These are phyloP conservation scores for Laupala kohalensis DNA, from an alignment of 1,140 invertebrate genomes.

Conservation along the genomic window DNA sequence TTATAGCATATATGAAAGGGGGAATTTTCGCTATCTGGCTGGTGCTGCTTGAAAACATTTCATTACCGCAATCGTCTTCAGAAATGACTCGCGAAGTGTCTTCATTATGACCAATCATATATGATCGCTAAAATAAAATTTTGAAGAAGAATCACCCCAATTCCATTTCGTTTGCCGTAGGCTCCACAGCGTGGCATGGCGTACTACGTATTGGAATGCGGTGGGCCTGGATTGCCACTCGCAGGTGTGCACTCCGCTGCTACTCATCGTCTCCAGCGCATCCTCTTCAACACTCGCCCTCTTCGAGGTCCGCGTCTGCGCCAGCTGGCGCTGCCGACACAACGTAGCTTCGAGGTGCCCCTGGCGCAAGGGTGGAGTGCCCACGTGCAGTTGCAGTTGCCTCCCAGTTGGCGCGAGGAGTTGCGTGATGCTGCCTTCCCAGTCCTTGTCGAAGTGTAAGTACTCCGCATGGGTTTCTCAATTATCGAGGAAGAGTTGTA, in stretches of 20 bases:
- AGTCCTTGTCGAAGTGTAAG: slow-evolving; percentile 68
- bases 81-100: no score
- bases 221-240: slow-evolving; percentile 62
- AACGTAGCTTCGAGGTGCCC: slow-evolving; percentile 60
- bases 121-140: no score
- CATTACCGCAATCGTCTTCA: no score
- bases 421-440: slow-evolving; percentile 70
- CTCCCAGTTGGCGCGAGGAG: slow-evolving; percentile 70
- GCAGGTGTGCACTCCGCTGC: slow-evolving; percentile 57
- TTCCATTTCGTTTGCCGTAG: no score
- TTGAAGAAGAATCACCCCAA: no score
- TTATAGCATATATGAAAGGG: no score
- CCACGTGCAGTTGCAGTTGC: slow-evolving; percentile 60
- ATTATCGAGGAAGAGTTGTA: no score
- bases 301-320: slow-evolving; percentile 43
- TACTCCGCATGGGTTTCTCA: slow-evolving; percentile 7
- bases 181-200: slow-evolving; percentile 30
- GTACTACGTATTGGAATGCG: slow-evolving; percentile 62
- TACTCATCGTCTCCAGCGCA: slow-evolving; percentile 23
- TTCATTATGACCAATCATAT: no score
- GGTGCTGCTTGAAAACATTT: no score
- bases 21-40: no score
- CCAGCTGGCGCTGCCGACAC: slow-evolving; percentile 57
- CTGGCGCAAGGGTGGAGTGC: slow-evolving; percentile 62
- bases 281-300: slow-evolving; percentile 60